Base-by-base conservation (phyloP, 2,797 vertebrate species). In the Odontamblyopus rebecca region DNA sequence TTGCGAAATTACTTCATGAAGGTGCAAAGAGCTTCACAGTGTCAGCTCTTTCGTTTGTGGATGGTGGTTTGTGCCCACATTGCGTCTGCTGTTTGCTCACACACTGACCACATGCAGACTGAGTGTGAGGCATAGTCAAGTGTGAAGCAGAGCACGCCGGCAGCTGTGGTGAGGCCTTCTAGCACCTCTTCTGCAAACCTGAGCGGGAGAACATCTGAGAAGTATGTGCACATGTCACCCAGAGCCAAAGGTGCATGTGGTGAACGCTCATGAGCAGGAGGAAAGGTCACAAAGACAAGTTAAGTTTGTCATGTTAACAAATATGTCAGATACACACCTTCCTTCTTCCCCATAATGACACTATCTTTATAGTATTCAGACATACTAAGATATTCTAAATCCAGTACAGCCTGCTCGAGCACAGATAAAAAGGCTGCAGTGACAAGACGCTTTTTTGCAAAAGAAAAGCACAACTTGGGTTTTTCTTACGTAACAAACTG, bases 31-130 rank as follows among this genome's bases (percentile, higher is more conserved):
- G 74, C 72, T 77, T 67, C 69, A 32, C 41, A 80, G 72, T 59
- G 76, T 70, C 65, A 30, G 74, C 76, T 70, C 72, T 73, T 83
- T 51, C 41, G 16, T 35, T n/a, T 61, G 59, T 41, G 35, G 62
- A 44, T 38, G 76, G 82, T 41, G 73, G 81, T 86, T 87, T 83
- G 70, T 81, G 76, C 78, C 85, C 77, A 85, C 57, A 78, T 85
- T 79, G 74, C 68, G 69, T 86, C 77, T 80, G 75, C 80, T 76
- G 71, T 85, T 73, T 71, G 73, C 76, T 85, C 79, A 87, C 79
- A 82, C 73, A 71, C 74, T 82, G 83, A 84, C 80, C 85, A 83
- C 81, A 81, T 67, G 70, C 63, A 82, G 53, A 26, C 54, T 26
- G 82, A 67, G 71, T 83, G 82, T 77, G 77, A 70, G 82, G 78